Evolutionary conservation across 2,797 vertebrate genomes (phyloP).

Genomic region (Microctenopoma lineatum): DNA sequence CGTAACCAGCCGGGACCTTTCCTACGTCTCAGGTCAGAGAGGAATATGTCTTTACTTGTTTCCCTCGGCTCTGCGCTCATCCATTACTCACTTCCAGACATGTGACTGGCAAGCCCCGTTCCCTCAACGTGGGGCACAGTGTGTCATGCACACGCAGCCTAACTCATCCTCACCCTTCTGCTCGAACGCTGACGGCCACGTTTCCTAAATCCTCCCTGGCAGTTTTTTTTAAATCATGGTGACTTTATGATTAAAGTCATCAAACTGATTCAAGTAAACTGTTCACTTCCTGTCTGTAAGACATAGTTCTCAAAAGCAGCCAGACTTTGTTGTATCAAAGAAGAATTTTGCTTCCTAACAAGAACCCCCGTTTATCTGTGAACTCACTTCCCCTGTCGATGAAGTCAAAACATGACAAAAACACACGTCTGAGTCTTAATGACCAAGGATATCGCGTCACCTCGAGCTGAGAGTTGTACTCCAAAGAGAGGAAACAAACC

Average conservation of each 20-base stretch:
- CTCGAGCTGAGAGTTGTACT: constrained; percentile 1
- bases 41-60: constrained; percentile 75
- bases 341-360: constrained; percentile 9
- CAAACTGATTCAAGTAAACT: not conserved
- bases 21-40: constrained; percentile 42
- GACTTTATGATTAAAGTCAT: constrained; percentile 11
- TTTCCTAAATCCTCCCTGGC: constrained; percentile 54
- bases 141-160: constrained; percentile 50
- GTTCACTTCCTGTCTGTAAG: not conserved
- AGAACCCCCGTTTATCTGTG: constrained; percentile 22
- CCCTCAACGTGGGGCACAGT: constrained; percentile 46
- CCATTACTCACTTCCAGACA: constrained; percentile 75
- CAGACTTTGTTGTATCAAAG: constrained; percentile 17
- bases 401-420: constrained; percentile 35
- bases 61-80: constrained; percentile 34
- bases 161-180: constrained; percentile 48
- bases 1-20: constrained; percentile 34
- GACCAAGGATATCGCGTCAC: constrained; percentile 23
- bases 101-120: constrained; percentile 71
- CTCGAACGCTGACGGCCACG: constrained; percentile 62
- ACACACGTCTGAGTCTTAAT: constrained; percentile 27
- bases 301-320: not conserved
- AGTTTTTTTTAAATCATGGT: constrained; percentile 22
- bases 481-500: not conserved
- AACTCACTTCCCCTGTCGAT: constrained; percentile 21